These are phyloP conservation scores for Petrocephalus sullivani DNA, from an alignment of 2,797 vertebrate species.

Conservation along the genomic window DNA sequence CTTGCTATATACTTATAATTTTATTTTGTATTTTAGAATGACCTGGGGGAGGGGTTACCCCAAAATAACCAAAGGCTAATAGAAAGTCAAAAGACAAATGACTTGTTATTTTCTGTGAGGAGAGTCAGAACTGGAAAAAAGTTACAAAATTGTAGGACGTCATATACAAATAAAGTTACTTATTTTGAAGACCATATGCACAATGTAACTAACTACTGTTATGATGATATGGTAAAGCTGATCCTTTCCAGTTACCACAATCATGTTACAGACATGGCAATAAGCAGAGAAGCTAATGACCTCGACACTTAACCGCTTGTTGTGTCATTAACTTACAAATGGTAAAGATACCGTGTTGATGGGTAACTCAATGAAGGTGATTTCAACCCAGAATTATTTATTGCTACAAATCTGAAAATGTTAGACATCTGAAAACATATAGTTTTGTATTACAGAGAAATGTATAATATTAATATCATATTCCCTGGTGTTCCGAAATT, in stretches of 20 bases:
- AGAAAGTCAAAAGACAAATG: background rate
- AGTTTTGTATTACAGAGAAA: slow-evolving; percentile 30
- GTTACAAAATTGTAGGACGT: background rate
- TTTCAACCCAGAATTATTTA: slow-evolving; percentile 6
- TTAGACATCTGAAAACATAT: slow-evolving; percentile 23
- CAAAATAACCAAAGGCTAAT: slow-evolving; percentile 11
- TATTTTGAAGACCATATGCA: background rate
- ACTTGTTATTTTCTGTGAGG: background rate
- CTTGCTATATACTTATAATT: background rate
- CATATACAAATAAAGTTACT: background rate
- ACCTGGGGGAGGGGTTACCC: background rate
- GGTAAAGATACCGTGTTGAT: background rate
- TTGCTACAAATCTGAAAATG: slow-evolving; percentile 15
- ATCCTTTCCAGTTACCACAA: slow-evolving; percentile 32
- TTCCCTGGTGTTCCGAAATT: slow-evolving; percentile 52
- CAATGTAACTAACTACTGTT: slow-evolving; percentile 34
- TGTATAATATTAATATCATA: slow-evolving; percentile 59
- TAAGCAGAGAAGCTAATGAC: slow-evolving; percentile 5
- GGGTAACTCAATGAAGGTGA: slow-evolving; percentile 8
- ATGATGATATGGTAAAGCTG: slow-evolving; percentile 31
- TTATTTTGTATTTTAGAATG: background rate
- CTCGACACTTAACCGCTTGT: slow-evolving; percentile 9
- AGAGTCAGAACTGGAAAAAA: background rate
- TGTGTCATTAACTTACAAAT: slow-evolving; percentile 19
- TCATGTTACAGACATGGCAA: slow-evolving; percentile 31